Percentiles rank a stretch among this genome's conserved stretches.
Conservation (phyloP, 2,113 vertebrate genomes). For the Micromys minutus region DNA sequence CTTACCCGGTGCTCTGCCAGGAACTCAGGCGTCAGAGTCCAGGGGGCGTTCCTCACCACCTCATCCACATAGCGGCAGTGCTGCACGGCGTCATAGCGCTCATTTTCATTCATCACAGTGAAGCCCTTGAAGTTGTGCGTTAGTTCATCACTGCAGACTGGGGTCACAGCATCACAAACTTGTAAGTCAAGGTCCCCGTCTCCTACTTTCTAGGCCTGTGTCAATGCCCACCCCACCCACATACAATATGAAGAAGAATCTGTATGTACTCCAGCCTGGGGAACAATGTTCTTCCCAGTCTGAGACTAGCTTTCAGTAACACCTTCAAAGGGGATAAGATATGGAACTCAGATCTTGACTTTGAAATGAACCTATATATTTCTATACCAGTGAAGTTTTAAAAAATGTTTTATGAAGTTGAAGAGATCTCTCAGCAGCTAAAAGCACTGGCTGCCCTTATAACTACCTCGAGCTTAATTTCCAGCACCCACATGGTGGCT, state of each 20-base stretch:
- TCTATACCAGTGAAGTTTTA: conserved; percentile 6
- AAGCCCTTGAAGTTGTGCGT: conserved; percentile 99
- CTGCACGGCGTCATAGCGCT: conserved; percentile 95
- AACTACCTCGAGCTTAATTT: not conserved
- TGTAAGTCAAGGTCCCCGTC: conserved; percentile 23
- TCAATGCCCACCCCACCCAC: not conserved
- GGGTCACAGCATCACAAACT: not conserved
- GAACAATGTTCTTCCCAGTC: conserved; percentile 3
- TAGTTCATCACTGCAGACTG: conserved; percentile 98
- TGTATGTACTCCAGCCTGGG: not conserved
- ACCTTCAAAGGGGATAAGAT: not conserved
- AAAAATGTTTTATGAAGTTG: not conserved
- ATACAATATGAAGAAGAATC: not conserved
- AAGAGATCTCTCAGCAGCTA: not conserved
- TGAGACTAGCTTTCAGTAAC: not conserved
- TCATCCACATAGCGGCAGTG: conserved; percentile 99
- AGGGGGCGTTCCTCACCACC: conserved; percentile 96
- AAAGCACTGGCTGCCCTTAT: not conserved
- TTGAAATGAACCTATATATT: conserved; percentile 14
- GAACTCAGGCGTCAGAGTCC: conserved; percentile 96
- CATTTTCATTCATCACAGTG: conserved; percentile 98
- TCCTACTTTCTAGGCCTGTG: not conserved
- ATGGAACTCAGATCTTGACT: not conserved
- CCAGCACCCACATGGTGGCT: not conserved
- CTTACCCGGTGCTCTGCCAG: conserved; percentile 93